These are phyloP conservation scores for Coboldia fuscipes DNA, from an alignment of 1,140 invertebrate species.

Conservation along the genomic window DNA sequence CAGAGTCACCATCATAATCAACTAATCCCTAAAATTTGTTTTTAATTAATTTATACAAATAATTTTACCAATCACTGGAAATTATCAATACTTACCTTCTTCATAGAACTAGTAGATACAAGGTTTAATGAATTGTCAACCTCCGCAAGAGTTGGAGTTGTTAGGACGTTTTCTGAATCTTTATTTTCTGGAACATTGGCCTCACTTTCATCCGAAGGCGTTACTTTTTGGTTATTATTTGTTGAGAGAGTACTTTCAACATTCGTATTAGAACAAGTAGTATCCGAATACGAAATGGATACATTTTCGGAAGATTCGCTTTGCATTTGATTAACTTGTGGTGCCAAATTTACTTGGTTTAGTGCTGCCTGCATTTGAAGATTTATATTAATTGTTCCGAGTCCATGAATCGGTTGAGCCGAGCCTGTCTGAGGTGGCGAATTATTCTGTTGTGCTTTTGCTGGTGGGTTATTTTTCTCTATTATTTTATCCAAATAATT, in stretches of 20 bases:
- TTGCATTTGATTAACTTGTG: too few species aligned
- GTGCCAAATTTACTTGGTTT: too few species aligned
- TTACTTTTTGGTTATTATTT: constrained; percentile 8
- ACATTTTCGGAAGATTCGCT: too few species aligned
- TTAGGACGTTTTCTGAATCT: constrained; percentile 2
- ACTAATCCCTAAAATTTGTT: constrained; percentile 54
- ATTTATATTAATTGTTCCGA: too few species aligned
- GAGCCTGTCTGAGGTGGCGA: too few species aligned
- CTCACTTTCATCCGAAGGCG: constrained; percentile 10
- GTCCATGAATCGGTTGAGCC: too few species aligned
- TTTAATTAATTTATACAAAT: constrained; percentile 4
- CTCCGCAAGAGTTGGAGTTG: too few species aligned
- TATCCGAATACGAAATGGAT: too few species aligned
- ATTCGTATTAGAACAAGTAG: too few species aligned
- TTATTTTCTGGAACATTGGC: constrained; percentile 1
- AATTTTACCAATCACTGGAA: neutral
- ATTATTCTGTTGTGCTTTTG: constrained; percentile 2
- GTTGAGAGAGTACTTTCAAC: too few species aligned
- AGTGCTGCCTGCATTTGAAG: too few species aligned
- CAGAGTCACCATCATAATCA: constrained; percentile 88
- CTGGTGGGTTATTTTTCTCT: constrained; percentile 1
- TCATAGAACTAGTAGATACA: constrained; percentile 4
- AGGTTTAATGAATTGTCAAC: neutral
- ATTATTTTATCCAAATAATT: constrained; percentile 5
- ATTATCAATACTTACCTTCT: constrained; percentile 4